Evolutionary conservation across 2,113 vertebrate genomes (phyloP).

Genomic region (Nothocercus julius): DNA sequence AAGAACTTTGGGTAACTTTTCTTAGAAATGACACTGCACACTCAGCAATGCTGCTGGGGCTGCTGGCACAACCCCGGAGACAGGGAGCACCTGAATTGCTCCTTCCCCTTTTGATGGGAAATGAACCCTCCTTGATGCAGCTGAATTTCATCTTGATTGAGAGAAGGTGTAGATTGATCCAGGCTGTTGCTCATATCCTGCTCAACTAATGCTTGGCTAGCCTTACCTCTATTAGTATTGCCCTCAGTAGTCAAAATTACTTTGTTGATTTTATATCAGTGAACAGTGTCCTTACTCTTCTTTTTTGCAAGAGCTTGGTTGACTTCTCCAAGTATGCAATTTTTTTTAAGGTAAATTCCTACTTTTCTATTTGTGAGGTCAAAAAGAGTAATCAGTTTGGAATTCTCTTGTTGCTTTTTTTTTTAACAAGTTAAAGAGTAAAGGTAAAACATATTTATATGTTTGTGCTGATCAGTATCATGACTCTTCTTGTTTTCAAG

Average conservation of each 20-base stretch:
- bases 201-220: not conserved
- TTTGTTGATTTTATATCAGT: not conserved
- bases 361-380: not conserved
- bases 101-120: not conserved
- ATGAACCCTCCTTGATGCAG: not conserved
- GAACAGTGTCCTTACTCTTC: not conserved
- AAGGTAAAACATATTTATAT: not conserved
- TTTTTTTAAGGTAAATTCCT: not conserved
- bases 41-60: not conserved
- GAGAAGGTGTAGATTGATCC: not conserved
- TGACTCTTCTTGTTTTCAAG: not conserved
- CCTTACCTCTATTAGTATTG: not conserved
- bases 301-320: not conserved
- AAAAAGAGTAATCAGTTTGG: not conserved
- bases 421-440: not conserved
- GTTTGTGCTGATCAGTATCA: not conserved
- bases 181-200: not conserved
- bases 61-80: not conserved
- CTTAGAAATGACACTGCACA: rapidly evolving
- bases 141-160: not conserved
- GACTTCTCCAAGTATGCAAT: rapidly evolving
- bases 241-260: not conserved
- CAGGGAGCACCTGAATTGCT: not conserved
- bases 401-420: not conserved
- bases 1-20: not conserved